phyloP scores from a whole-genome alignment of 2,888 invertebrate genomes.

The Pollenia griseotomentosa region DNA sequence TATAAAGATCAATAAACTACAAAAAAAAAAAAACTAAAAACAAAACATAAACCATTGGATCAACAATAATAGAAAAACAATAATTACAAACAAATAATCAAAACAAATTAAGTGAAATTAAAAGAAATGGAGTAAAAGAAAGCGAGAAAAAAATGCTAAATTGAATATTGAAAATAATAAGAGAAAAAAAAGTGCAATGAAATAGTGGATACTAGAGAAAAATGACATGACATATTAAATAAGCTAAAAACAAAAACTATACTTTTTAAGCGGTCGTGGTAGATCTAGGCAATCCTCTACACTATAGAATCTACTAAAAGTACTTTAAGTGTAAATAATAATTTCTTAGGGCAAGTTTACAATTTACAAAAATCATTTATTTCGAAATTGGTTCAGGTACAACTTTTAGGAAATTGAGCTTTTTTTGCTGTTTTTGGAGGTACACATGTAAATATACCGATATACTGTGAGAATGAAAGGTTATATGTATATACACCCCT shows the following conservation, averaged over 20 bases:
- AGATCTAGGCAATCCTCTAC: too few species aligned
- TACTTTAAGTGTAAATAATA: too few species aligned
- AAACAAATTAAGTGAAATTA: neutral
- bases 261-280: too few species aligned
- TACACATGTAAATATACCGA: too few species aligned
- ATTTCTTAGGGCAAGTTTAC: too few species aligned
- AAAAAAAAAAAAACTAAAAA: neutral
- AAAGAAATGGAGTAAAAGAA: neutral
- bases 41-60: neutral
- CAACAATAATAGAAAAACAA: neutral
- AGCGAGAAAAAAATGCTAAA: neutral
- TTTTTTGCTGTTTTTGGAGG: too few species aligned
- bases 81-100: neutral
- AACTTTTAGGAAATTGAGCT: too few species aligned
- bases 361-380: too few species aligned
- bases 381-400: too few species aligned
- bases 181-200: neutral
- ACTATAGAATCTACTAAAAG: too few species aligned
- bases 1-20: slow-evolving; percentile 43
- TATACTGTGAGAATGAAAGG: too few species aligned
- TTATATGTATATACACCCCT: too few species aligned
- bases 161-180: slow-evolving; percentile 1
- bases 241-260: neutral
- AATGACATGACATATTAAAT: neutral
- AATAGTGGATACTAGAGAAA: neutral